These are phyloP conservation scores for Lampris megalopsis DNA, from an alignment of 2,113 vertebrate genomes.

Conservation along the genomic window DNA sequence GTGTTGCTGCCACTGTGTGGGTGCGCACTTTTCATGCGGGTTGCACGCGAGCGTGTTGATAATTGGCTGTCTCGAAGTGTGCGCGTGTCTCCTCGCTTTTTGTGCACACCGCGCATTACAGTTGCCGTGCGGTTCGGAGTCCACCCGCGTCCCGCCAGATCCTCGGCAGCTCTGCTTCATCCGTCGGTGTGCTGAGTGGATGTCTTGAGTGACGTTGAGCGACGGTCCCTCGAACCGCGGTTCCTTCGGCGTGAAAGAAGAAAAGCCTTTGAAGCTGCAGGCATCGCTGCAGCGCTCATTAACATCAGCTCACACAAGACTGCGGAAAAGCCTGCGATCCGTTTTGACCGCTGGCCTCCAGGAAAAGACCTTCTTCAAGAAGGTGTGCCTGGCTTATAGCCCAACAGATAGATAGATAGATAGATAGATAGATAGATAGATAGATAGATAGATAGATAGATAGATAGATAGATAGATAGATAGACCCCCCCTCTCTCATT, in stretches of 20 bases:
- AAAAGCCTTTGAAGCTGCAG: conserved; percentile 42
- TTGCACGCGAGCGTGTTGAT: conserved; percentile 43
- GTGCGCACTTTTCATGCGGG: conserved; percentile 38
- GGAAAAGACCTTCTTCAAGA: conserved; percentile 8
- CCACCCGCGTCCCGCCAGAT: conserved; percentile 54
- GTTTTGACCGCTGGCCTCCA: neutral
- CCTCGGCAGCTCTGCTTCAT: conserved; percentile 34
- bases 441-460: neutral
- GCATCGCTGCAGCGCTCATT: conserved; percentile 1
- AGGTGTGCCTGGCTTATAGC: conserved; percentile 30
- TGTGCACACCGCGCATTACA: conserved; percentile 32
- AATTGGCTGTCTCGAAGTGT: conserved; percentile 39
- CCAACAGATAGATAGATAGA: conserved; percentile 7
- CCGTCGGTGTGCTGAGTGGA: conserved; percentile 46
- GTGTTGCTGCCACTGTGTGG: conserved; percentile 44
- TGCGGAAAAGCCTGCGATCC: conserved; percentile 22
- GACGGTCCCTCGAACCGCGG: conserved; percentile 49
- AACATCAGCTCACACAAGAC: conserved; percentile 39
- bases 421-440: conserved; percentile 6
- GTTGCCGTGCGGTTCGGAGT: conserved; percentile 52
- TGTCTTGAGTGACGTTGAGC: conserved; percentile 48
- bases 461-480: conserved; percentile 6
- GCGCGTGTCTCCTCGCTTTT: conserved; percentile 28
- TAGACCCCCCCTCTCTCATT: conserved; percentile 26
- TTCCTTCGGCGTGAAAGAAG: conserved; percentile 31